Evolutionary conservation across 2,888 invertebrate species (phyloP), one percentile per base, ranked within the genome.

Genomic region (Caenorhabditis parvicauda): DNA sequence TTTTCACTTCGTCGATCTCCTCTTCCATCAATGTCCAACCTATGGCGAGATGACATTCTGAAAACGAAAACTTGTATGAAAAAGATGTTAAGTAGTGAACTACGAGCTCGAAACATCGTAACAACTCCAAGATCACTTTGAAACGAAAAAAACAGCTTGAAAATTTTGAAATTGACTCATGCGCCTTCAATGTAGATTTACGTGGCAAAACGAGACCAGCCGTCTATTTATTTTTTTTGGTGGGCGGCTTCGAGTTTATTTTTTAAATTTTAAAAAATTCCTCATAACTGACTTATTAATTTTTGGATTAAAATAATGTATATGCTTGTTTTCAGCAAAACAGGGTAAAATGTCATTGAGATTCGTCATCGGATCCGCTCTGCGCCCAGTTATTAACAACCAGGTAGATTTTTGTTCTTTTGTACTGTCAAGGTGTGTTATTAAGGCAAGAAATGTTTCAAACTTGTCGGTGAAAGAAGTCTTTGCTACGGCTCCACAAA

Each of bases 11-110:
- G 52, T 25, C 64, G 54, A 21, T 67, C 67, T 19, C 60, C 57
- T 39, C 50, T 58, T 41, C 59, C 69, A 55, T 69, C 70, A 50
- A 70, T 54, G 55, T 72, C 69, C 43, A 75, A 56, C 47, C 75
- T 62, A 46, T 68, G 70, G 28, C 72, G 64, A 12, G 70, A 70
- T 41, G 72, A 68, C 74, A 74, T 74, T 48, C 9, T 41, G 29
- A 28, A 45, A 25, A 46, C n/a, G n/a, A 32, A 32, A 9, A 32
- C 9, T 12, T 32, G 35, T 12, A n/a, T 9, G n/a, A 46, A 25
- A 5, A 46, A 46, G 29, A 46, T 28, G n/a, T 32, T 32, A 32
- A 32, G n/a, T 32, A 32, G n/a, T 32, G 35, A n/a, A n/a, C n/a
- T n/a, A n/a, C n/a, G n/a, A n/a, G n/a, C n/a, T n/a, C n/a, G n/a